Evolutionary conservation across 2,113 vertebrate species (phyloP), one percentile per base, ranked within the genome.

Genomic region (Antigone vipio): DNA sequence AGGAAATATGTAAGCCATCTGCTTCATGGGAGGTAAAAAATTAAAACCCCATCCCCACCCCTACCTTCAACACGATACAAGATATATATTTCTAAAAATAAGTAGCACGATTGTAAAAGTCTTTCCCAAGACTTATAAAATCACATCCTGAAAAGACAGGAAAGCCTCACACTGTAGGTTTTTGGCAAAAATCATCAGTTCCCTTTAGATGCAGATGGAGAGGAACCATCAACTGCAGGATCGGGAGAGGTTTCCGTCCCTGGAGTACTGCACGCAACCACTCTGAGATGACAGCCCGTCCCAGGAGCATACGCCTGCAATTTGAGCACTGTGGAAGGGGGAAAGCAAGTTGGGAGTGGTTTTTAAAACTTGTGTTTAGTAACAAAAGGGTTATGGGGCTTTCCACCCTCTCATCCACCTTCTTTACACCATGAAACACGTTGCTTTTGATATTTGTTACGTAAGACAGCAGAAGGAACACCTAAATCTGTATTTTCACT

Each of bases 181-280:
- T 63, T n/a, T 67, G 35, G 14, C 13, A 38, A 44, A 69, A 76
- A 21, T 10, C 12, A 11, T 30, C 55, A 19, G 12, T 21, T 38
- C 44, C 47, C 19, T 56, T 56, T 16, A 6, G 1, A 24, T 9
- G 50, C 42, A 35, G 40, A 52, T 21, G 63, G 32, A 77, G 23
- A 18, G 44, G 45, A 67, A 38, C 49, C 72, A 27, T 6, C 42
- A 12, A 3, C 68, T 29, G n/a, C 6, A 66, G 64, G 35, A 52
- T 10, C 1, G 3, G 5, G 22, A 20, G 30, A 7, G 26, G 18
- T 11, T 60, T 29, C n/a, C 1, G 0, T 66, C 45, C 75, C 75
- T 8, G 7, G 16, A n/a, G 45, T 5, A 19, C 1, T n/a, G 20
- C 60, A 58, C 18, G 13, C 10, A 23, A n/a, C 30, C 24, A 9